Evolutionary conservation across 2,113 vertebrate genomes (phyloP).

Genomic region (Nothocercus nigrocapillus): DNA sequence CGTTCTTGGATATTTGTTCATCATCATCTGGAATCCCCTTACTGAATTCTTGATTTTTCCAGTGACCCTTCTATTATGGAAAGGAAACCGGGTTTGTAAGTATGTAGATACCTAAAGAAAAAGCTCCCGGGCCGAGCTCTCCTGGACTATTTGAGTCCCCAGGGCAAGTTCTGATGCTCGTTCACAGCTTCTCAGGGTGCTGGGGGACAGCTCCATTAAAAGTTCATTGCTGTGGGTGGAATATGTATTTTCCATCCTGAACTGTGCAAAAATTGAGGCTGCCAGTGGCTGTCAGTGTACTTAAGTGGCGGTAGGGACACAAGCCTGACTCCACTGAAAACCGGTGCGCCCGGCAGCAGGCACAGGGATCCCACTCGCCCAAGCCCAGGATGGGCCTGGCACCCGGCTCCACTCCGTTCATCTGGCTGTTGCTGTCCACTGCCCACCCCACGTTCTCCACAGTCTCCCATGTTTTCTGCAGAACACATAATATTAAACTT

Average conservation of each 20-base stretch:
- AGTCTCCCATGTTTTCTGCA: neutral
- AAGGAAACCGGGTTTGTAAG: neutral
- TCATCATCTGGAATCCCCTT: neutral
- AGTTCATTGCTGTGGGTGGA: neutral
- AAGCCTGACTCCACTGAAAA: neutral
- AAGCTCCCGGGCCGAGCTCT: neutral
- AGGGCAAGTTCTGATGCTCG: neutral
- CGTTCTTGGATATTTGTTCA: neutral
- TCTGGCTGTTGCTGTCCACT: rapidly evolving
- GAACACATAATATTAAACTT: neutral
- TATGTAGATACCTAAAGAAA: neutral
- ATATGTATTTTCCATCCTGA: neutral
- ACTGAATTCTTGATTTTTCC: neutral
- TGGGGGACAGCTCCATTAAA: neutral
- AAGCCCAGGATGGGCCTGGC: neutral
- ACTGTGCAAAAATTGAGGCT: neutral
- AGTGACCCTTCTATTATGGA: neutral
- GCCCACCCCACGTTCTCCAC: neutral
- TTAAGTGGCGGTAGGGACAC: neutral
- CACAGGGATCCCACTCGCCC: rapidly evolving
- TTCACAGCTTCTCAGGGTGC: neutral
- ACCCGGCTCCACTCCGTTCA: rapidly evolving
- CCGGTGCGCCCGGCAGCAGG: neutral
- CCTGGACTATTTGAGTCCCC: neutral
- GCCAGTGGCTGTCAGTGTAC: neutral